phyloP scores from a whole-genome alignment of 2,797 vertebrate species.

The Dryobates pubescens region DNA sequence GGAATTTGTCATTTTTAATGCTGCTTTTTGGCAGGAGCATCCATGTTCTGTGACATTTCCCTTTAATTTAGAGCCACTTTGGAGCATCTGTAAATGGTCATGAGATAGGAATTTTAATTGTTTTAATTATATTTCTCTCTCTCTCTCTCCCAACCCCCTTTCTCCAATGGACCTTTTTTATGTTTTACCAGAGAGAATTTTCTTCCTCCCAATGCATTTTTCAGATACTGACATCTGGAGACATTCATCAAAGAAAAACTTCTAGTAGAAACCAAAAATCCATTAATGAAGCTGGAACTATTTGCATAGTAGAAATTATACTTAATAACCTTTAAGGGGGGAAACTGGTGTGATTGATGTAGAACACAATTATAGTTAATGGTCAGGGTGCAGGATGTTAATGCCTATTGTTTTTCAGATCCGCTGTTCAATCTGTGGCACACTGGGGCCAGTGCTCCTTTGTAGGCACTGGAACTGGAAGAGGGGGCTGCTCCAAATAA shows the following conservation, averaged over 20 bases:
- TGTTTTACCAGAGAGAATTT: slow-evolving; percentile 26
- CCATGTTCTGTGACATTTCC: slow-evolving; percentile 68
- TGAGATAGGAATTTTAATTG: slow-evolving; percentile 72
- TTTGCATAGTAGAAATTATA: slow-evolving; percentile 71
- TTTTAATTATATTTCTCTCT: slow-evolving; percentile 66
- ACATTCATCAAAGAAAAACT: slow-evolving; percentile 69
- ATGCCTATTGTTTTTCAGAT: slow-evolving; percentile 22
- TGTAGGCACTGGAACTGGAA: background rate
- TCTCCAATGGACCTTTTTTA: slow-evolving; percentile 10
- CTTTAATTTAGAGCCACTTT: slow-evolving; percentile 67
- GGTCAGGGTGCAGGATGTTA: slow-evolving; percentile 47
- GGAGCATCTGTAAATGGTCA: slow-evolving; percentile 66
- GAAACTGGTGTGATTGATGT: slow-evolving; percentile 63
- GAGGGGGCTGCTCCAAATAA: background rate
- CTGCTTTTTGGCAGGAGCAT: slow-evolving; percentile 62
- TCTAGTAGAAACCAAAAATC: slow-evolving; percentile 58
- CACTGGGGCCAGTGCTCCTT: background rate
- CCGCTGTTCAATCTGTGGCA: background rate
- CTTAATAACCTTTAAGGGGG: slow-evolving; percentile 72
- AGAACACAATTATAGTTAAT: slow-evolving; percentile 68
- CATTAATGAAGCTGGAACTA: slow-evolving; percentile 71
- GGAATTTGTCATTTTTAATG: slow-evolving; percentile 71
- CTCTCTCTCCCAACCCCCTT: background rate
- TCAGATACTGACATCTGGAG: slow-evolving; percentile 60
- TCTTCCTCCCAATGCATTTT: slow-evolving; percentile 49